Evolutionary conservation across 2,888 invertebrate species (phyloP).

Genomic region (Globia sparganii): DNA sequence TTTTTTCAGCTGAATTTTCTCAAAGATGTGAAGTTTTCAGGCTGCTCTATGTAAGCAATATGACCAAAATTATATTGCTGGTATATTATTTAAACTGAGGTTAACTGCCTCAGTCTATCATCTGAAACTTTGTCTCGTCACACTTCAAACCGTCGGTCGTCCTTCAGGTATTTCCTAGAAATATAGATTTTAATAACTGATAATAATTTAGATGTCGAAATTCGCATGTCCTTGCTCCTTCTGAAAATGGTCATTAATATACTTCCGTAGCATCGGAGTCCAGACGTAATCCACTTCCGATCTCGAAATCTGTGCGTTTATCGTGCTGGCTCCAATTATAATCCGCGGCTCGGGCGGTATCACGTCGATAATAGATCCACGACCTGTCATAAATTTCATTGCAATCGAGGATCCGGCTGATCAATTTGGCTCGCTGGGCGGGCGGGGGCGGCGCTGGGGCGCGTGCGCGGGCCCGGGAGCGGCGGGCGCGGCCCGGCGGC

Average conservation of each 20-base stretch:
- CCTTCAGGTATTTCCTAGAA: not conserved
- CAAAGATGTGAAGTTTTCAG: not conserved
- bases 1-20: not conserved
- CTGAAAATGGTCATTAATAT: slow-evolving; percentile 42
- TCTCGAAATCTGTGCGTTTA: slow-evolving; percentile 74
- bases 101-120: not conserved
- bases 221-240: not conserved
- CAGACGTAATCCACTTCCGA: slow-evolving; percentile 60
- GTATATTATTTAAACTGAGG: not conserved
- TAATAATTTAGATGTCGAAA: not conserved
- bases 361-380: slow-evolving; percentile 87
- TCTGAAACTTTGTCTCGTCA: not conserved
- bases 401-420: slow-evolving; percentile 88
- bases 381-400: slow-evolving; percentile 89
- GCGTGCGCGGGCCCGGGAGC: slow-evolving; percentile 73
- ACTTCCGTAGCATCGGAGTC: slow-evolving; percentile 1
- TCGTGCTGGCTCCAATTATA: slow-evolving; percentile 73
- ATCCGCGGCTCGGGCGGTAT: slow-evolving; percentile 76
- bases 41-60: not conserved
- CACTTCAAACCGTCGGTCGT: not conserved
- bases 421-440: slow-evolving; percentile 80
- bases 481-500: slow-evolving; percentile 77
- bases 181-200: not conserved
- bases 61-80: not conserved
- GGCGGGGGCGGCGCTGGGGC: slow-evolving; percentile 65